Evolutionary conservation across 37 sponge, comb jelly and placozoan genomes (phyloP).

Genomic region (Lycopodina hypogea): DNA sequence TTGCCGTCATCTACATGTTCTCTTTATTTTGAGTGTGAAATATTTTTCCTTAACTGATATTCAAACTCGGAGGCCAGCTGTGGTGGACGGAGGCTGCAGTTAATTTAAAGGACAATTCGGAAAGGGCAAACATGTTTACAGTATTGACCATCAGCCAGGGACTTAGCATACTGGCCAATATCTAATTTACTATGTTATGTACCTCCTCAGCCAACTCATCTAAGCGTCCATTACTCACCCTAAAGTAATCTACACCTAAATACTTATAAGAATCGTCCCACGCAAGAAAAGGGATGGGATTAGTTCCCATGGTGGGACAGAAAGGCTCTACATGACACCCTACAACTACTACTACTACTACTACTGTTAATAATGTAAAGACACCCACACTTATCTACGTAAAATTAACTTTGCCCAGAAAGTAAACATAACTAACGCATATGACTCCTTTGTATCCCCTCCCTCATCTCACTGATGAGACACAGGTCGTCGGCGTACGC

Average conservation of each 20-base stretch:
- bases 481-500: too few species aligned
- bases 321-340: not conserved
- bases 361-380: conserved; percentile 2
- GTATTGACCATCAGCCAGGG: conserved; percentile 66
- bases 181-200: not conserved
- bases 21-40: too few species aligned
- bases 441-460: too few species aligned
- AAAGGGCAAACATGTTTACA: conserved; percentile 30
- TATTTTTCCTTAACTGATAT: too few species aligned
- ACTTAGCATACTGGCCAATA: conserved; percentile 1
- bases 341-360: too few species aligned
- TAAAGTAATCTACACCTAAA: conserved; percentile 7
- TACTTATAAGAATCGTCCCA: conserved; percentile 37
- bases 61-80: not conserved
- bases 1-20: conserved; percentile 20
- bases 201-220: not conserved
- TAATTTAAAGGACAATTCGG: conserved; percentile 19
- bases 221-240: too few species aligned
- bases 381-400: conserved; percentile 6
- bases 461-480: too few species aligned
- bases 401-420: too few species aligned
- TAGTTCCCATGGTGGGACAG: not conserved
- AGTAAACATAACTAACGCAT: too few species aligned
- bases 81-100: conserved; percentile 16
- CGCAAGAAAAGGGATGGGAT: conserved; percentile 10